Evolutionary conservation across 2,888 invertebrate species (phyloP), one percentile per base, ranked within the genome.

Genomic region (Drosophila hawaiiensis): DNA sequence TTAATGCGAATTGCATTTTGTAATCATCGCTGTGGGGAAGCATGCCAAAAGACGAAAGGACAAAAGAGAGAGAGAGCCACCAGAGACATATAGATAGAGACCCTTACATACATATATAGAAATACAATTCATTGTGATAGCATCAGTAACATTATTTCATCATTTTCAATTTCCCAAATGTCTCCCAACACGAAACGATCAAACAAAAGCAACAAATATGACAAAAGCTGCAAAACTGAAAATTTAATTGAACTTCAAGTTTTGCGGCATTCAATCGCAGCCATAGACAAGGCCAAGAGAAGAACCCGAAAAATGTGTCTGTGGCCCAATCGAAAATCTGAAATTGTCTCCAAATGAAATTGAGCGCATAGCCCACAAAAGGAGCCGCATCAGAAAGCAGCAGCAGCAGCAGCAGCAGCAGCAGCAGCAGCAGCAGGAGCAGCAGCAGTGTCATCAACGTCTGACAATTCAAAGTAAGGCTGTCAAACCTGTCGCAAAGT

Each of bases 401-500:
- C 53, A 33, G 52, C 14, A 29, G 14, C 39, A 25, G 52, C 49
- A 76, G 60, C 59, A 74, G 25, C 62, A 25, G 53, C 39, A 25
- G 52, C 49, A 76, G 60, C 59, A 74, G 25, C 62, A 25, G 53
- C 10, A 52, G 39, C 28, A 28, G 28, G 28, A 28, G 28, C 10
- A 52, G 52, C n/a, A 50, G 50, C 41, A 43, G 35, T 41, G 37
- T 59, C 71, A 53, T 76, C 77, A 73, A 64, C 73, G 68, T 78
- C 79, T 83, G 84, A 80, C 84, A 83, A 81, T 73, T 72, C 79
- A 91, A 88, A 88, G 84, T 87, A 73, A 73, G 73, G 76, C 87
- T 88, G 88, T 91, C 88, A 88, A 86, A 91, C 78, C 89, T 87
- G 87, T 82, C 84, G 78, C 84, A 82, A 90, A 88, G 82, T 89